A percentile compares a stretch with the other conserved stretches of the same genome.
These are phyloP conservation scores for Meles meles DNA, from an alignment of 2,113 vertebrate genomes.

Conservation along the genomic window DNA sequence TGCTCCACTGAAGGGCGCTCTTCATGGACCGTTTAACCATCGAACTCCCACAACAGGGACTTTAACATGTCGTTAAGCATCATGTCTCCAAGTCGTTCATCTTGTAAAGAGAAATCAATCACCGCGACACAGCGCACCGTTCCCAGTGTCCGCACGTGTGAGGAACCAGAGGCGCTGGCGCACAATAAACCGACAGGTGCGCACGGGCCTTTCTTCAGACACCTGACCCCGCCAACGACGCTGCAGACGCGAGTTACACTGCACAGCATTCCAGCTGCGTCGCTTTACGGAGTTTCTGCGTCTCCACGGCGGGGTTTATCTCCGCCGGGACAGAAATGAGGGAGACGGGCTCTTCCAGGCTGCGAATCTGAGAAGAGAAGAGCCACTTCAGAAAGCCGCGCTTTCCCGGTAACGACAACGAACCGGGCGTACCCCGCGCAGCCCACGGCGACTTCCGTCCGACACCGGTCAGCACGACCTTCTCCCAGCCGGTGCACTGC, in stretches of 20 bases:
- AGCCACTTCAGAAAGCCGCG: constrained; percentile 33
- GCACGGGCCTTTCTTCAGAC: constrained; percentile 29
- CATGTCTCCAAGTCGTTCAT: neutral
- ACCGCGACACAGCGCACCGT: neutral
- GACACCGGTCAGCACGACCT: neutral
- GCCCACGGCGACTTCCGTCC: neutral
- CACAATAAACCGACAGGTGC: constrained; percentile 51
- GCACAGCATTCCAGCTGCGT: constrained; percentile 78
- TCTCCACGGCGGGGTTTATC: constrained; percentile 70
- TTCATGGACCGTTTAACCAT: neutral
- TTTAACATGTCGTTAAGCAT: neutral
- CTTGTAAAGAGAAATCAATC: constrained; percentile 65
- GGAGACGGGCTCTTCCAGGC: constrained; percentile 9
- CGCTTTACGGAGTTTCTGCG: constrained; percentile 68
- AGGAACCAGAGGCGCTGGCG: neutral
- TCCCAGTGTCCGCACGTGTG: constrained; percentile 18
- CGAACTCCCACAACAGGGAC: neutral
- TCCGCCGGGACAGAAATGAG: constrained; percentile 52
- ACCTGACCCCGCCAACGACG: too few species aligned
- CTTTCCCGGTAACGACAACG: neutral
- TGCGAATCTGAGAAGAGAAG: constrained; percentile 46
- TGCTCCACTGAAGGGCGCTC: neutral
- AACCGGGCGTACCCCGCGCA: too few species aligned
- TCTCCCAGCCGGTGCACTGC: neutral
- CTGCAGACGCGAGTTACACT: too few species aligned